Evolutionary conservation across 2,888 invertebrate genomes (phyloP).

Genomic region (Drosophila melanosoma): DNA sequence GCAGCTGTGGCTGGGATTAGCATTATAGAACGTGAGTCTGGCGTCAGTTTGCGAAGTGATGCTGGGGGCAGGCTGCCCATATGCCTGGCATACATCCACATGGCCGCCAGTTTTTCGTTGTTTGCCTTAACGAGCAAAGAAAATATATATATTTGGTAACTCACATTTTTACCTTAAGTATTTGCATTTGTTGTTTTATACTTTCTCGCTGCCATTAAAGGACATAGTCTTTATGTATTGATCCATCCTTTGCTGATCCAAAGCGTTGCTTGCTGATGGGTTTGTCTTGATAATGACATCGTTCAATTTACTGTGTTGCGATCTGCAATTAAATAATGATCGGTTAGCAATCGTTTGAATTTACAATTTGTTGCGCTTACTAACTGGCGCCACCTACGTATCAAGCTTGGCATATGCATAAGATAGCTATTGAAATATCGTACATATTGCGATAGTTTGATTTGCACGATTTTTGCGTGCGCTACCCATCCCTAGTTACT

Average conservation of each 20-base stretch:
- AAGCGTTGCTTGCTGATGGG: conserved; percentile 57
- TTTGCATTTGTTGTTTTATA: conserved; percentile 50
- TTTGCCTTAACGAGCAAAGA: conserved; percentile 55
- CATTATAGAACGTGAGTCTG: conserved; percentile 77
- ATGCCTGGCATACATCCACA: conserved; percentile 83
- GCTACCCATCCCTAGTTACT: conserved; percentile 24
- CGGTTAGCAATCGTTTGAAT: not conserved
- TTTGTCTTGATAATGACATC: conserved; percentile 79
- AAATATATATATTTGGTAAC: not conserved
- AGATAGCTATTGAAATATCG: conserved; percentile 7
- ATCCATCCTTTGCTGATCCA: conserved; percentile 83
- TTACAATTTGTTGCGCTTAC: not conserved
- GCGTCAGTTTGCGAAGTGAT: conserved; percentile 59
- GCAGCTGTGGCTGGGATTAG: conserved; percentile 82
- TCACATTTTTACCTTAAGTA: not conserved
- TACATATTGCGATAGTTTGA: conserved; percentile 17
- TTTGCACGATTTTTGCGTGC: not conserved
- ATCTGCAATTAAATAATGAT: conserved; percentile 47
- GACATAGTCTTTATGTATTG: conserved; percentile 84
- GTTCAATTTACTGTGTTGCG: conserved; percentile 64
- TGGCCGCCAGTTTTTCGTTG: conserved; percentile 80
- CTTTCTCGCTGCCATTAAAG: conserved; percentile 78
- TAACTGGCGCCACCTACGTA: conserved; percentile 31
- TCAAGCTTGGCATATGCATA: not conserved
- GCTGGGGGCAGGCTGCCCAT: conserved; percentile 67